Base-by-base conservation (phyloP, 2,113 vertebrate genomes). In the Eira barbara region DNA sequence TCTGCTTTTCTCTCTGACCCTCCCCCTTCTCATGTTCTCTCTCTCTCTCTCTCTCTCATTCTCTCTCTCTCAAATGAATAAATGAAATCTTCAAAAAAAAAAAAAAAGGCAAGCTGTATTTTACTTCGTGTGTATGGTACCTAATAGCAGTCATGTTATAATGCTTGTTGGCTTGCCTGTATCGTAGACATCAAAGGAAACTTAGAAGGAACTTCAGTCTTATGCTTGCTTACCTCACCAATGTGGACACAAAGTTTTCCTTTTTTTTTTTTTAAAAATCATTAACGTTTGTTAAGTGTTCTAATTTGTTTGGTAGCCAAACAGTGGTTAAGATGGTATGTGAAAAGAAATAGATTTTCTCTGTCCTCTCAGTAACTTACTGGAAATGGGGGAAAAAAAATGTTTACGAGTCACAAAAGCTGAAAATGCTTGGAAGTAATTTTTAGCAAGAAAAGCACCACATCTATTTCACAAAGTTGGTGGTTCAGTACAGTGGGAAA, bases 361-460 rank as follows among this genome's bases (percentile, higher is more conserved):
- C n/a, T 97, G 39, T 90, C 74, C 92, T 47, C 34, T 61, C 55
- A 91, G 59, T 52, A 91, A 88, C 34, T 67, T 90, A 34, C 59
- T 88, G 39, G 47, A 89, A 92, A 61, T 94, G 82, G 36, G 73
- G 11, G 5, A 10, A 74, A 91, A 91, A 61, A 91, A 39, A 3
- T 91, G 88, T 95, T 88, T 42, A 47, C 12, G 80, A 84, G 67
- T 84, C 76, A 81, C 71, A 86, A 89, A 91, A 97, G 13, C 4
- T 34, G 34, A 87, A 87, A 94, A 57, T 82, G 83, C 42, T 39
- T 81, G 45, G 31, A 95, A 89, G 27, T 86, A 74, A 67, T 88
- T 81, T 89, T 96, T 95, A 96, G 63, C 80, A 94, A 80, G 71
- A 89, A 85, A 96, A 96, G 67, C 29, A 89, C 25, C 42, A 94